Base-by-base conservation (phyloP, 37 sponge, comb jelly and placozoan species). In the Crambe crambe region DNA sequence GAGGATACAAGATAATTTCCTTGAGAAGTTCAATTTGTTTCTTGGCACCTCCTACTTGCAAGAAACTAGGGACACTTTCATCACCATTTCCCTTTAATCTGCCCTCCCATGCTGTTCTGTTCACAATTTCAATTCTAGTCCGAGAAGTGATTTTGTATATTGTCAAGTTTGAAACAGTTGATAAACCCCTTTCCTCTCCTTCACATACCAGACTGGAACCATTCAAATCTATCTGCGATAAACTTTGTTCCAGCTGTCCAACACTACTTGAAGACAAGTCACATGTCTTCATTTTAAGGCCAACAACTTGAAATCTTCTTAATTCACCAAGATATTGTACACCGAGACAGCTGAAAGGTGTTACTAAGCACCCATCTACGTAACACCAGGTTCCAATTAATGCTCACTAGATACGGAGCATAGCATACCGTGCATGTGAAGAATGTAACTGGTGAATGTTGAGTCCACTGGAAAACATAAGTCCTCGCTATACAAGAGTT, bases 381-480 rank as follows among this genome's bases (percentile, higher is more conserved):
- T n/a, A n/a, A n/a, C n/a, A n/a, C n/a, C n/a, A n/a, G n/a, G n/a
- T n/a, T n/a, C n/a, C n/a, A n/a, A n/a, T n/a, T n/a, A n/a, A n/a
- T n/a, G n/a, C n/a, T n/a, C n/a, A n/a, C n/a, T n/a, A n/a, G n/a
- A n/a, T n/a, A n/a, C n/a, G n/a, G n/a, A n/a, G n/a, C 6, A 47
- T 15, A 47, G 6, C 51, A 47, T 47, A 85, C 91, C 79, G 38
- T 65, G 73, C 32, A 70, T 64, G 18, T 77, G 58, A 0, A 76
- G 78, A 42, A 85, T 37, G 78, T 90, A 90, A 67, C 63, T 85
- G 39, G 72, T 77, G 73, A 90, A 90, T 10, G 86, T 64, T 32
- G 36, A 38, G 70, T 81, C 68, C 59, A 90, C 29, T 4, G 82
- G 61, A 39, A 77, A 70, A 10, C 5, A 2, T 31, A 73, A 56